A percentile compares a stretch with the other conserved stretches of the same genome.
Conservation (phyloP, 2,113 vertebrate species). For the Loxodonta africana region DNA sequence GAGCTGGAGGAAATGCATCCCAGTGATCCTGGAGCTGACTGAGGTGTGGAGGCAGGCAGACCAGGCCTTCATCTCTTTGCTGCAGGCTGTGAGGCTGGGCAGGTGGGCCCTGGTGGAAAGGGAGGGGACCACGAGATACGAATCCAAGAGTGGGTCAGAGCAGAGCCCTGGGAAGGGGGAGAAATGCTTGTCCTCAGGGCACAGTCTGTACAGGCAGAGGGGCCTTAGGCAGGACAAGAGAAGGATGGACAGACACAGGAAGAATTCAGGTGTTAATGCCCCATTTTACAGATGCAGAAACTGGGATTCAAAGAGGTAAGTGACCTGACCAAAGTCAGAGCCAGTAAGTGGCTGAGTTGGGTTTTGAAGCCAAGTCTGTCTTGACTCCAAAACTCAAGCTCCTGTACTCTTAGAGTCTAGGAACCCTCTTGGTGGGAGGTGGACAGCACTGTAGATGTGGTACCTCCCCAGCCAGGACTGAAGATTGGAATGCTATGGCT, state of each 20-base stretch:
- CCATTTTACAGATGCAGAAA: constrained; percentile 38
- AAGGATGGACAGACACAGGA: background rate
- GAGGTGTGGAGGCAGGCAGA: constrained; percentile 96
- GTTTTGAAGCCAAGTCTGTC: background rate
- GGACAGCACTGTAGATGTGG: background rate
- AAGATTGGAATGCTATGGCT: background rate
- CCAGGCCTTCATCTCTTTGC: constrained; percentile 93
- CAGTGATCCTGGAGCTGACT: constrained; percentile 96
- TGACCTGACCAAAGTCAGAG: background rate
- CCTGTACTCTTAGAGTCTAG: background rate
- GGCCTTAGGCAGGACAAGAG: background rate
- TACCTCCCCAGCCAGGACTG: background rate
- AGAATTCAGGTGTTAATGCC: background rate
- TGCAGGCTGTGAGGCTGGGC: constrained; percentile 95
- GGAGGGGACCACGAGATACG: background rate
- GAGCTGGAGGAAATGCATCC: constrained; percentile 96
- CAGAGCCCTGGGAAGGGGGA: background rate
- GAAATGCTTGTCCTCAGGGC: background rate
- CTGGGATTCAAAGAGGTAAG: background rate
- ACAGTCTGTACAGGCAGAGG: background rate
- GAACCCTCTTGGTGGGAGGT: background rate
- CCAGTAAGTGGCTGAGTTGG: background rate
- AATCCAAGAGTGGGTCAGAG: background rate
- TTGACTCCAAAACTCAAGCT: constrained; percentile 8
- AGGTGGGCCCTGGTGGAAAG: constrained; percentile 88